Evolutionary conservation across 1,140 invertebrate species (phyloP).

Genomic region (Heliconius hewitsoni): DNA sequence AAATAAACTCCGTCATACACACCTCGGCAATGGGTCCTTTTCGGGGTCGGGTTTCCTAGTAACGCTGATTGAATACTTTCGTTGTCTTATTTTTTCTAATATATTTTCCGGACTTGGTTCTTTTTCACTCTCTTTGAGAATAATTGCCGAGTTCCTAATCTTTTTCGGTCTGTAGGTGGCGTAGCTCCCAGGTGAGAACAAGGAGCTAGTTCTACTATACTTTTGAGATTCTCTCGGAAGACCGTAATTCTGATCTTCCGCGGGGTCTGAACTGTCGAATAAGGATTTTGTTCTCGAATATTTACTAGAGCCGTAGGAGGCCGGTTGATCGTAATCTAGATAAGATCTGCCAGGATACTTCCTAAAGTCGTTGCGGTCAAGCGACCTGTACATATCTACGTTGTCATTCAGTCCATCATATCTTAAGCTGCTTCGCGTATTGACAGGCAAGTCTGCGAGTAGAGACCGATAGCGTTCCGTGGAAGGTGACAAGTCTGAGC

Average conservation of each 20-base stretch:
- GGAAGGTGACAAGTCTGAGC: constrained; percentile 70
- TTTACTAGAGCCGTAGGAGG: constrained; percentile 64
- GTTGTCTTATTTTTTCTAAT: constrained; percentile 77
- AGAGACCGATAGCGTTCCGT: constrained; percentile 72
- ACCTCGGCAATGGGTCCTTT: constrained; percentile 72
- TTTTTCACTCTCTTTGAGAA: constrained; percentile 76
- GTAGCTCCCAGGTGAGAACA: constrained; percentile 77
- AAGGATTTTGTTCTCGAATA: constrained; percentile 76
- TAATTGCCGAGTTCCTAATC: constrained; percentile 76
- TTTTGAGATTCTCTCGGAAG: constrained; percentile 64
- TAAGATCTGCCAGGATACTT: constrained; percentile 72
- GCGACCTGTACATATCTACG: constrained; percentile 72
- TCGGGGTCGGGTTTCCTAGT: constrained; percentile 69
- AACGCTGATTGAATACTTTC: constrained; percentile 77
- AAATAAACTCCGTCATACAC: constrained; percentile 67
- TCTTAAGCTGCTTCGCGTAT: constrained; percentile 56
- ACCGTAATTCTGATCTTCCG: constrained; percentile 53
- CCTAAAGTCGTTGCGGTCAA: constrained; percentile 74
- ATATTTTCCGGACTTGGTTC: constrained; percentile 79
- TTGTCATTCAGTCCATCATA: constrained; percentile 72
- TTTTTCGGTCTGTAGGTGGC: constrained; percentile 77
- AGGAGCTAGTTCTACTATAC: constrained; percentile 75
- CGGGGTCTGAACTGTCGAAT: constrained; percentile 66
- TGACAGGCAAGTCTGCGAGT: constrained; percentile 60
- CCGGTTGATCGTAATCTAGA: constrained; percentile 69